Conservation (phyloP, 1,140 invertebrate species). For the Drosophila gunungcola region DNA sequence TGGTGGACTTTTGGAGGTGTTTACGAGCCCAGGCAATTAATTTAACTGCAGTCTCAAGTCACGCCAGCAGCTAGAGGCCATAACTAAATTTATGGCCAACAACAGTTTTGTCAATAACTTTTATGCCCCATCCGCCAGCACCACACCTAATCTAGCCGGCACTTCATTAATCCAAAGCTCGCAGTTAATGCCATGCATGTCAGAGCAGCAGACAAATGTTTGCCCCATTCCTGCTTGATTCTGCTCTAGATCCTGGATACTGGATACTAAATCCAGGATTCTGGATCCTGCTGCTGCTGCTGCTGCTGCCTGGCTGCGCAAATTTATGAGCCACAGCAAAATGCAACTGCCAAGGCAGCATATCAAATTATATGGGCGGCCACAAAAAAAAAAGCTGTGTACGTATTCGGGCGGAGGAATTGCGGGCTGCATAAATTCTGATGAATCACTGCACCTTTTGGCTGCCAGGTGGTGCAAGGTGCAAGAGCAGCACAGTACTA, state of each 20-base stretch:
- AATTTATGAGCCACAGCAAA: constrained; percentile 77
- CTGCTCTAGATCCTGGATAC: background rate
- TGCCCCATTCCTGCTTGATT: constrained; percentile 18
- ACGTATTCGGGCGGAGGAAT: constrained; percentile 3
- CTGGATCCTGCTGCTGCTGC: background rate
- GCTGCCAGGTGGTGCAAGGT: constrained; percentile 14
- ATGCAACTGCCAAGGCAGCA: constrained; percentile 78
- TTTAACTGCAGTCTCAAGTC: constrained; percentile 71
- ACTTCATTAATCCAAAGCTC: constrained; percentile 77
- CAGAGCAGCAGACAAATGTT: constrained; percentile 75
- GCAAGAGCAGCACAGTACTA: constrained; percentile 7
- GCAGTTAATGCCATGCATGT: constrained; percentile 81
- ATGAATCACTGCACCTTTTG: constrained; percentile 75
- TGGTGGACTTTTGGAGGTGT: constrained; percentile 49
- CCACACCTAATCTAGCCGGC: constrained; percentile 68
- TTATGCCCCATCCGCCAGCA: constrained; percentile 37
- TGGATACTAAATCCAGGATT: background rate
- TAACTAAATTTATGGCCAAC: constrained; percentile 79
- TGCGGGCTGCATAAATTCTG: constrained; percentile 73
- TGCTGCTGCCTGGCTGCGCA: constrained; percentile 36
- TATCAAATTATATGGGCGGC: constrained; percentile 80
- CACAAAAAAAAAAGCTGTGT: constrained; percentile 59
- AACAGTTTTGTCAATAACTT: constrained; percentile 82
- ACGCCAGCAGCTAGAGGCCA: constrained; percentile 61
- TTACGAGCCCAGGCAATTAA: constrained; percentile 75